Evolutionary conservation across 2,113 vertebrate genomes (phyloP).

Genomic region (Melanocharis versteri): DNA sequence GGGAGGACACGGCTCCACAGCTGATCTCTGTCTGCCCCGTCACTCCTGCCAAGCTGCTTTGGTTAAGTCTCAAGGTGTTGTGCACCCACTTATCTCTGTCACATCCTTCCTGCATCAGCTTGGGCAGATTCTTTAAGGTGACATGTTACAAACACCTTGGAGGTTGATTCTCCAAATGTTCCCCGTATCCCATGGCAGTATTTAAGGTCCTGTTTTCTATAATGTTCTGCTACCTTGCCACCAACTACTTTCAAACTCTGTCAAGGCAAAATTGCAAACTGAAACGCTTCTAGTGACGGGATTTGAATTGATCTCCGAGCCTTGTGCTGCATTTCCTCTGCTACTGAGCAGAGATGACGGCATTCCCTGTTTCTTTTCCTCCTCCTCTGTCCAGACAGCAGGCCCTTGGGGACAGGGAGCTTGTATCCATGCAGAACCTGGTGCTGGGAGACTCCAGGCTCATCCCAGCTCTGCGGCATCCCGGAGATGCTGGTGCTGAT

Average conservation of each 20-base stretch:
- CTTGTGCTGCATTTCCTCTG: background rate
- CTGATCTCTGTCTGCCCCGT: background rate
- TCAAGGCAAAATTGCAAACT: background rate
- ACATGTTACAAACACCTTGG: background rate
- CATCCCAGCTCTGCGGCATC: background rate
- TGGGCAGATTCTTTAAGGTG: background rate
- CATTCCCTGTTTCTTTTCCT: background rate
- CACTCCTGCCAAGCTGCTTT: background rate
- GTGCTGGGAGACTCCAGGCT: background rate
- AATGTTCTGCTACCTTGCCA: background rate
- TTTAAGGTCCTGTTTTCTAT: background rate
- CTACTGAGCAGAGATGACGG: background rate
- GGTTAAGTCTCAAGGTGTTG: background rate
- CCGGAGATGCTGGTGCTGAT: background rate
- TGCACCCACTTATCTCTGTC: background rate
- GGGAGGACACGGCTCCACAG: background rate
- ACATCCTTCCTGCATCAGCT: background rate
- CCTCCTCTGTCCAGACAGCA: background rate
- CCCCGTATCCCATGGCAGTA: background rate
- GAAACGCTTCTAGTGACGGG: background rate
- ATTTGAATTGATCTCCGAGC: background rate
- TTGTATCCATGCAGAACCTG: no score
- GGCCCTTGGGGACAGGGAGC: background rate
- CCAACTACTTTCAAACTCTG: background rate
- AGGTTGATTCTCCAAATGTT: background rate